Evolutionary conservation across 2,888 invertebrate species (phyloP).

Genomic region (Catocala sponsa): DNA sequence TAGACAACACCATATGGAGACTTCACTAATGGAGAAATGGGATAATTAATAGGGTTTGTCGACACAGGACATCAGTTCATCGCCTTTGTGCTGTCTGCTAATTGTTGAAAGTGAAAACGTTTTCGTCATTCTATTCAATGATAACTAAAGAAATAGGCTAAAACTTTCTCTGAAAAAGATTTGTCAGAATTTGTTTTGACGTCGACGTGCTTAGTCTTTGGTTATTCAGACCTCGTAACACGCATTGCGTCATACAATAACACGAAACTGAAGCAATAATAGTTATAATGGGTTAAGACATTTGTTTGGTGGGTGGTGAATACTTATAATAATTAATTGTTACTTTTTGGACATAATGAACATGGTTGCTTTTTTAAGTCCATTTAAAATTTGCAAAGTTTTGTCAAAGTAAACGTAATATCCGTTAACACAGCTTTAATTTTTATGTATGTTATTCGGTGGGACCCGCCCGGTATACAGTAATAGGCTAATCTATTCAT

Average conservation of each 20-base stretch:
- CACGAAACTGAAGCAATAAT: background rate
- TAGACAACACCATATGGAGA: conserved; percentile 31
- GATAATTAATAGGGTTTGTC: conserved; percentile 48
- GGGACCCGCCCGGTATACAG: no score
- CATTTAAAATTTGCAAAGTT: no score
- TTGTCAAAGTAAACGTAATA: no score
- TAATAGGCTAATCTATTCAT: no score
- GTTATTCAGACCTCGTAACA: conserved; percentile 10
- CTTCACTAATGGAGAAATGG: conserved; percentile 35
- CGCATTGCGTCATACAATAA: background rate
- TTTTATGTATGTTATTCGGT: no score
- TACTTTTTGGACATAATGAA: no score
- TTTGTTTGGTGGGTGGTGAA: no score
- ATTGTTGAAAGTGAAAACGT: conserved; percentile 55
- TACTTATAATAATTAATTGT: no score
- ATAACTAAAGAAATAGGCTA: conserved; percentile 29
- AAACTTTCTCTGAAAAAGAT: conserved; percentile 51
- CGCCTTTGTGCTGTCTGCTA: conserved; percentile 38
- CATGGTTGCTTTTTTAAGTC: no score
- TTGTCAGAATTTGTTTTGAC: conserved; percentile 31
- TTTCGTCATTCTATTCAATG: conserved; percentile 45
- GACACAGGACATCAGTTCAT: conserved; percentile 36
- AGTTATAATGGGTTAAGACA: background rate
- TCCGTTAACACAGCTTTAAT: no score
- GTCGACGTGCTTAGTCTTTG: conserved; percentile 25